phyloP scores from a whole-genome alignment of 2,888 invertebrate species.

The Drosophila rellima region DNA sequence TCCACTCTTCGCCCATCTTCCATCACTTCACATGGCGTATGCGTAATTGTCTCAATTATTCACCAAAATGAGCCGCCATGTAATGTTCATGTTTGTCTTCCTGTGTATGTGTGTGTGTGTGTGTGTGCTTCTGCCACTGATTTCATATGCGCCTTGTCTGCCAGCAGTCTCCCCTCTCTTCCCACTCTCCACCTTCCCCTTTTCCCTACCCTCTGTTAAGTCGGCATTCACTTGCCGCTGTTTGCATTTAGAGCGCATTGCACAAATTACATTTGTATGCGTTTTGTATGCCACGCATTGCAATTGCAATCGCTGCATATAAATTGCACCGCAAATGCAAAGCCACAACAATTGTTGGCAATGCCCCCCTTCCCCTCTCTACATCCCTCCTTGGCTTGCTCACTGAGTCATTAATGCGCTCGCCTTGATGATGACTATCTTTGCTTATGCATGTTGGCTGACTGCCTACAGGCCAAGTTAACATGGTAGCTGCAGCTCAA shows the following conservation, averaged over 20 bases:
- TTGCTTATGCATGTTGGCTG: conserved; percentile 70
- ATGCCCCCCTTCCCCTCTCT: not conserved
- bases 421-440: conserved; percentile 78
- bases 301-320: conserved; percentile 80
- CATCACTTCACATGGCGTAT: conserved; percentile 59
- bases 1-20: not conserved
- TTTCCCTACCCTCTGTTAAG: not conserved
- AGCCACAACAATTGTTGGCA: conserved; percentile 73
- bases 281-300: conserved; percentile 79
- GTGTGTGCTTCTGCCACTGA: conserved; percentile 51
- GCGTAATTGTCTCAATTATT: conserved; percentile 82
- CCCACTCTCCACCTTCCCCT: not conserved
- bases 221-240: conserved; percentile 39
- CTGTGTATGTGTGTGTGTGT: conserved; percentile 22
- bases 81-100: conserved; percentile 40
- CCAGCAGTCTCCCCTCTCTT: conserved; percentile 18
- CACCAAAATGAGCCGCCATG: conserved; percentile 77
- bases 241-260: conserved; percentile 67
- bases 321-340: conserved; percentile 76
- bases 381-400: not conserved
- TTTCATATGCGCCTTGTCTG: conserved; percentile 72
- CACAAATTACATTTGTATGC: conserved; percentile 80
- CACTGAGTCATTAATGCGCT: conserved; percentile 74
- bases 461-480: conserved; percentile 29
- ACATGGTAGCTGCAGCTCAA: conserved; percentile 1